Evolutionary conservation across 2,888 invertebrate genomes (phyloP), one percentile per base, ranked within the genome.

Genomic region (Aspidiotus destructor): DNA sequence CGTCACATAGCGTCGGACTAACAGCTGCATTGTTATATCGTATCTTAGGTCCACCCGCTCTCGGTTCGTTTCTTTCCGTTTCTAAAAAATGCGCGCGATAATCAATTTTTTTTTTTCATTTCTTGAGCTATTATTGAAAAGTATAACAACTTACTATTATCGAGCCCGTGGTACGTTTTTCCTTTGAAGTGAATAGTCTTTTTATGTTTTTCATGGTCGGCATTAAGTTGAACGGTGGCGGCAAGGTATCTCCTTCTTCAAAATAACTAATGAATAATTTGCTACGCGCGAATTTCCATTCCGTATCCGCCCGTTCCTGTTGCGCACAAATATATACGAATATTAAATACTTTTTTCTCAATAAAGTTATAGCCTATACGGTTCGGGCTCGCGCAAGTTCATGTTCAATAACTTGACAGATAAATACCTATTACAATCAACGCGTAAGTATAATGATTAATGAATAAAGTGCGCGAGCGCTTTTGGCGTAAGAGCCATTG

Each of bases 211-310:
- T 94, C 0, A 88, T 85, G 0, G 90, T 90, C 7, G 96, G 96
- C 63, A 95, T 84, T 74, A 96, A 85, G 77, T 97, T 97, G 78
- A 97, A 97, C 0, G 96, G 96, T 0, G 94, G 88, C 0, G 97
- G 96, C 0, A 96, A 84, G 0, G 93, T 93, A 73, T 90, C 91
- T 0, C 90, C 90, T 71, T 88, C 91, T 74, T 92, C 93, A 76
- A 97, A 97, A 78, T 95, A 97, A 74, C 94, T 94, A 82, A 97
- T 93, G 96, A 97, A 98, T 58, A 98, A 80, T 76, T 92, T 92
- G 73, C 92, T 92, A 62, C 97, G 83, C 0, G 96, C 96, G 76
- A 96, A 97, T 78, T 97, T 97, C 97, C 97, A 97, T 79, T 97
- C 96, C 0, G 87, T 87, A 75, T 97, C 97, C 6, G 95, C 88